Conservation (phyloP, 2,888 invertebrate species). For the Orchestes rusci region DNA sequence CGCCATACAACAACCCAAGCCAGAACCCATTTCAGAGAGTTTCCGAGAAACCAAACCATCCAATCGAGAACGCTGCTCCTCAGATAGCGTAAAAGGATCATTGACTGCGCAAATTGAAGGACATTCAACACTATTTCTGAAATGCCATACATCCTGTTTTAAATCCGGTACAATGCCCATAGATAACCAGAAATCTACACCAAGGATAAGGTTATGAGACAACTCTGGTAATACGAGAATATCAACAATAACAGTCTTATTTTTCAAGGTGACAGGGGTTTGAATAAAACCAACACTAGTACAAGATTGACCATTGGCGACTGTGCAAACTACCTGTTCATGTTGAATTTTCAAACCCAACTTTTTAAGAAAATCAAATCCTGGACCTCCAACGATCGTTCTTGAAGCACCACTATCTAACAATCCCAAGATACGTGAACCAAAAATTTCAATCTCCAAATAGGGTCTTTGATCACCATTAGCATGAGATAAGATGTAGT, state of each 20-base stretch:
- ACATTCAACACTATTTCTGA: neutral
- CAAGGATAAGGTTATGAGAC: neutral
- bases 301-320: constrained; percentile 4
- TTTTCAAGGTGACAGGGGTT: too few species aligned
- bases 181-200: neutral
- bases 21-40: neutral
- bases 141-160: neutral
- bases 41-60: neutral
- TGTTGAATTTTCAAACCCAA: neutral
- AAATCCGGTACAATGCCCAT: neutral
- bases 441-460: constrained; percentile 2
- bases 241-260: neutral
- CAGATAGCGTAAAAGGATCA: too few species aligned
- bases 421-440: neutral
- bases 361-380: neutral
- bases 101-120: neutral
- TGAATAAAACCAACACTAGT: too few species aligned
- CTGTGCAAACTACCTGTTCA: neutral
- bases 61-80: neutral
- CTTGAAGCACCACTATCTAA: constrained; percentile 3
- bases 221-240: neutral
- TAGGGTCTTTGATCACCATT: constrained; percentile 12
- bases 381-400: neutral
- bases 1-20: neutral
- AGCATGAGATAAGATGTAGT: constrained; percentile 6